These are phyloP conservation scores for Tympanuchus pallidicinctus DNA, from an alignment of 2,113 vertebrate genomes.

Conservation along the genomic window DNA sequence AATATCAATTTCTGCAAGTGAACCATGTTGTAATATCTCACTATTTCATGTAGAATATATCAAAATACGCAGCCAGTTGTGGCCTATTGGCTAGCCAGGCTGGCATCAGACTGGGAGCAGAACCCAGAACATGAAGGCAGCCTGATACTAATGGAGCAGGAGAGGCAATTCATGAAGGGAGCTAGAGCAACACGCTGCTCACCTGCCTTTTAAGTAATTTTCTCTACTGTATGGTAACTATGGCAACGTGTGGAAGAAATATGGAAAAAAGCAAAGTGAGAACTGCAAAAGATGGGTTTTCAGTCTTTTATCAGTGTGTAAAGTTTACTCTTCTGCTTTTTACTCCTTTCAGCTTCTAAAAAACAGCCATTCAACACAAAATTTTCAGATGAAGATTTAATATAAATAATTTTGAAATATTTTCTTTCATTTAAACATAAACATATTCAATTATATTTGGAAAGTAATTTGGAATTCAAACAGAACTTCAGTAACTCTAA, in stretches of 20 bases:
- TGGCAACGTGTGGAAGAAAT: not conserved
- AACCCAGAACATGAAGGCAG: not conserved
- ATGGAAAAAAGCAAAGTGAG: not conserved
- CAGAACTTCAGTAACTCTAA: not conserved
- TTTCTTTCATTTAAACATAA: not conserved
- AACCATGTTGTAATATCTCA: not conserved
- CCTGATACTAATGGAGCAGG: not conserved
- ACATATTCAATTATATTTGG: not conserved
- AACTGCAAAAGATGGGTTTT: not conserved
- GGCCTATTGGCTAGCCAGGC: accelerated
- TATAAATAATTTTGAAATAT: not conserved
- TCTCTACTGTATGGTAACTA: not conserved
- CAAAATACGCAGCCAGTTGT: not conserved
- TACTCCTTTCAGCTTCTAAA: not conserved
- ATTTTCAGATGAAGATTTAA: not conserved
- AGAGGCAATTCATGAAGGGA: not conserved
- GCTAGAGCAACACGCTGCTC: accelerated
- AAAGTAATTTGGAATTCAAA: not conserved
- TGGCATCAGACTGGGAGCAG: not conserved
- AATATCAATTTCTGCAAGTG: not conserved
- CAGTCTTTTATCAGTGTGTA: not conserved
- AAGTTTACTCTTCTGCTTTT: not conserved
- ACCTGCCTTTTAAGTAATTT: not conserved
- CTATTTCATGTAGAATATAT: not conserved
- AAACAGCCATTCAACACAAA: not conserved